These are phyloP conservation scores for Crotalus viridis DNA, from an alignment of 2,113 vertebrate species.

Conservation along the genomic window DNA sequence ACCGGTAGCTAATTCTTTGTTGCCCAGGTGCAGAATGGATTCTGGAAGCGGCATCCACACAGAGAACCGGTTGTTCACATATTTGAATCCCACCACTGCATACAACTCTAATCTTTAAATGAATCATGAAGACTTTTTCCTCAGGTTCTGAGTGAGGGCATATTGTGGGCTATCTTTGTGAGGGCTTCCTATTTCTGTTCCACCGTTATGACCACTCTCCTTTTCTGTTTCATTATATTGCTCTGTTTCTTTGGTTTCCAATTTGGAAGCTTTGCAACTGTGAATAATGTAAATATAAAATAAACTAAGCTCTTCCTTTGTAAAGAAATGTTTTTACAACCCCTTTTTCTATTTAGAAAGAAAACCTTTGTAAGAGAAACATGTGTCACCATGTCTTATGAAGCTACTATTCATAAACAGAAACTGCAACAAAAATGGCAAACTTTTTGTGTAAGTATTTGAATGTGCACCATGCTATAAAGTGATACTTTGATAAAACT, in stretches of 20 bases:
- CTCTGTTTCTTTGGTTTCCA: background rate
- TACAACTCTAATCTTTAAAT: background rate
- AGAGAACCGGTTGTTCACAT: no score
- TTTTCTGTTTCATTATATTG: background rate
- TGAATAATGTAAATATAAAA: background rate
- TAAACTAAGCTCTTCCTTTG: background rate
- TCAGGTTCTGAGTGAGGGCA: background rate
- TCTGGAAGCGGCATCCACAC: no score
- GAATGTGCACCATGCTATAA: background rate
- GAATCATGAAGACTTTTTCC: background rate
- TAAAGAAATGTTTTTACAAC: background rate
- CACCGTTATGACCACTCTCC: background rate
- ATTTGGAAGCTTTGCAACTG: background rate
- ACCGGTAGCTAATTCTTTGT: no score
- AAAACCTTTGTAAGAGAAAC: background rate
- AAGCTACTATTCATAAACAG: background rate
- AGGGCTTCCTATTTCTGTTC: background rate
- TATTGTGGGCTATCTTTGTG: background rate
- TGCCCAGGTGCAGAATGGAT: no score
- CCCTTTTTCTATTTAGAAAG: background rate
- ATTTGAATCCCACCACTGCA: no score
- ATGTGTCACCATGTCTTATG: background rate
- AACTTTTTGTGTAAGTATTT: background rate
- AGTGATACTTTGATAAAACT: background rate
- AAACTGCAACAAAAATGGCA: background rate